Conservation (phyloP, 2,797 vertebrate species). For the Glossophaga mutica region DNA sequence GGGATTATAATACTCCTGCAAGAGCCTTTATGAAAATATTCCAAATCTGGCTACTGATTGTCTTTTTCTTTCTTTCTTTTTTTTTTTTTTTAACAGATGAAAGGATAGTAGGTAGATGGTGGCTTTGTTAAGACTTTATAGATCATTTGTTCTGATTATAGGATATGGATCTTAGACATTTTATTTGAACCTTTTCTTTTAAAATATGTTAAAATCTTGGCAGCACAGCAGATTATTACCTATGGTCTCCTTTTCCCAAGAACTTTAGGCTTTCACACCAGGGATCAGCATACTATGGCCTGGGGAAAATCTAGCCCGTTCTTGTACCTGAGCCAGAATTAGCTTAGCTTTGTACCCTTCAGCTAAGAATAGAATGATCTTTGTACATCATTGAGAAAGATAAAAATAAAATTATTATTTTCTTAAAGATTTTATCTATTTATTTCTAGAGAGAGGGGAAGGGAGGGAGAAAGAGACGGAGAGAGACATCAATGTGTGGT, state of each 20-base stretch:
- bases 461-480: no score
- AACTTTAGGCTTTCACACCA: neutral
- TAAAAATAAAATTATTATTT: no score
- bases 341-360: neutral
- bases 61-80: neutral
- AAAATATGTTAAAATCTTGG: neutral
- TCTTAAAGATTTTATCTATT: no score
- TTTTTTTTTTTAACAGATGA: neutral
- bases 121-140: neutral
- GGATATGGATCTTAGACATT: neutral
- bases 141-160: neutral
- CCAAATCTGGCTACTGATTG: neutral
- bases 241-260: neutral
- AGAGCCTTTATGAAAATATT: neutral
- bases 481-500: no score
- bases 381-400: neutral
- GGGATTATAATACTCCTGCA: neutral
- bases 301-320: neutral
- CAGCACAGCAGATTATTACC: neutral
- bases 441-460: no score
- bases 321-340: neutral
- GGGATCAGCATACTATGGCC: neutral
- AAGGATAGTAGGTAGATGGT: neutral
- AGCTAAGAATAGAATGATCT: neutral
- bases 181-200: neutral